Base-by-base conservation (phyloP, 1,140 invertebrate species). In the Pollicipes pollicipes region DNA sequence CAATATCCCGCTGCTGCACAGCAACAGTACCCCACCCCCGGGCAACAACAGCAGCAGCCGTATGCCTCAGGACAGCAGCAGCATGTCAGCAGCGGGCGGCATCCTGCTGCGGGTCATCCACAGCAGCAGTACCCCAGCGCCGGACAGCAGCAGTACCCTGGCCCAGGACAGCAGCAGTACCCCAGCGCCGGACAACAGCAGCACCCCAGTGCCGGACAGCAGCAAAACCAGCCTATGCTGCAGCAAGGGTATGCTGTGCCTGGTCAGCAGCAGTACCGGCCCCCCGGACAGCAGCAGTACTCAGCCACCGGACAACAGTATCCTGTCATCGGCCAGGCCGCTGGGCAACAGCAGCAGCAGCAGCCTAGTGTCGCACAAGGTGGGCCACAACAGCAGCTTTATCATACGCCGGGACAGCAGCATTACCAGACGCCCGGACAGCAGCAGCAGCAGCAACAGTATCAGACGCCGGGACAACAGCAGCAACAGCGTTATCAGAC, bases 361-460 rank as follows among this genome's bases (percentile, higher is more conserved):
- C 63, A 72, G 58, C 69, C 69, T 31, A 69, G 64, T 69, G 69
- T 72, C 28, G 63, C 74, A 66, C 71, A 73, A 64, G 27, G 32
- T 66, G n/a, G n/a, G n/a, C 68, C 31, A 10, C 73, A 70, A 63
- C 74, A 35, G 30, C 72, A 31, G 17, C 71, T 30, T 73, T 30
- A 37, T 21, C 69, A 35, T 45, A 45, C 71, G 69, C 72, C 69
- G 6, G 29, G 30, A 8, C 29, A 68, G 29, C 66, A 68, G 30
- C 66, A 68, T 4, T 31, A 4, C 4, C 66, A 4, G 66, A 4
- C 6, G 66, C 71, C 32, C 30, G 72, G 71, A 26, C 70, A n/a
- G 64, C 72, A 74, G 31, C 74, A 73, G 37, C 73, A 74, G 37
- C 72, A 75, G 30, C 68, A 70, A 24, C 63, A 73, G 10, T 66